Evolutionary conservation across 2,113 vertebrate genomes (phyloP).

Genomic region (Balaenoptera acutorostrata): DNA sequence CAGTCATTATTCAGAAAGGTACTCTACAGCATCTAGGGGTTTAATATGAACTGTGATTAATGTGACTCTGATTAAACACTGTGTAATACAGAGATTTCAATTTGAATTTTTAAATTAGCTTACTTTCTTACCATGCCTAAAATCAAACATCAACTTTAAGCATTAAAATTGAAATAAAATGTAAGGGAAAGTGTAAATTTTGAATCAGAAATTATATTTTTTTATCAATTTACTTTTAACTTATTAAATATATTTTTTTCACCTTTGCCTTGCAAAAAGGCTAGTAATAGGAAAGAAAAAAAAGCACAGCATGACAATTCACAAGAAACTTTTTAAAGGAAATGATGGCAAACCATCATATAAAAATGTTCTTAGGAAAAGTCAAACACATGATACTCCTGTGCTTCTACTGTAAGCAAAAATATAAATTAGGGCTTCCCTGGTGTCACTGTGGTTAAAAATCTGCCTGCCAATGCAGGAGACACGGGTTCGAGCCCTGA

Average conservation of each 20-base stretch:
- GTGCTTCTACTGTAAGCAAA: neutral
- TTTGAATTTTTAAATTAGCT: conserved; percentile 23
- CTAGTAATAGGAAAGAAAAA: neutral
- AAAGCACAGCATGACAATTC: neutral
- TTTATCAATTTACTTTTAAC: conserved; percentile 65
- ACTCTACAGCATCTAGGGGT: neutral
- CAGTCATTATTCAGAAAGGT: conserved; percentile 41
- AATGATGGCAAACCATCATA: neutral
- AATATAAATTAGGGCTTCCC: neutral
- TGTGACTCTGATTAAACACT: conserved; percentile 67
- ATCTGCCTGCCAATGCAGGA: no score
- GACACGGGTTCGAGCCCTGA: no score
- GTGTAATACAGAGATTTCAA: conserved; percentile 32
- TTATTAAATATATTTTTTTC: conserved; percentile 60
- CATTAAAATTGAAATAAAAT: conserved; percentile 61
- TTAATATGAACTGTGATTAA: conserved; percentile 51
- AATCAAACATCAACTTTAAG: conserved; percentile 50
- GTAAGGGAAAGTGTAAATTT: conserved; percentile 26
- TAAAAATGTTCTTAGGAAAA: neutral
- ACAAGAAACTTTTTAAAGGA: neutral
- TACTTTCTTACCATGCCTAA: conserved; percentile 27
- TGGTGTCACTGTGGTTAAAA: no score
- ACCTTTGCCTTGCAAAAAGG: conserved; percentile 37
- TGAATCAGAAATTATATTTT: conserved; percentile 53
- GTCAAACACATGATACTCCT: neutral